phyloP scores from a whole-genome alignment of 2,888 invertebrate species.

The Patella caerulea region DNA sequence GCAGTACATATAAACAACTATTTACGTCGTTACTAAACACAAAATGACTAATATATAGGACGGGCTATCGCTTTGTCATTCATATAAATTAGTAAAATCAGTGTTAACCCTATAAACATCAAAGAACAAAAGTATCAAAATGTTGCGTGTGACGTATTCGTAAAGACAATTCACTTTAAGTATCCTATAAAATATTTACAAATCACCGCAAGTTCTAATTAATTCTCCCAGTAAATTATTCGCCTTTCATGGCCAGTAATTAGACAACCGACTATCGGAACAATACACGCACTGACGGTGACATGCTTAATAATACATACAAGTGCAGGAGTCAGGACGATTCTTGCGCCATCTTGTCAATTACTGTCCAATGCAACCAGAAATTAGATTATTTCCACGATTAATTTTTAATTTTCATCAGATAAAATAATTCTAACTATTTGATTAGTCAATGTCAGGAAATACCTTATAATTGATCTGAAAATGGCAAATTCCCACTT shows the following conservation, averaged over 20 bases:
- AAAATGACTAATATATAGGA: no score
- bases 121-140: not conserved
- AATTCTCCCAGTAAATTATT: constrained; percentile 15
- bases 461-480: no score
- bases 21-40: no score
- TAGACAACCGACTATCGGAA: not conserved
- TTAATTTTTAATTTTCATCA: not conserved
- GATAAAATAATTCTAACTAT: not conserved
- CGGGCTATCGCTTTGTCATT: no score
- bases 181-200: constrained; percentile 23
- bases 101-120: no score
- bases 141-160: not conserved
- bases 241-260: not conserved
- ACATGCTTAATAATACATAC: constrained; percentile 1
- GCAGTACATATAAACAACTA: no score
- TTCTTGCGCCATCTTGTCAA: not conserved
- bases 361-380: not conserved
- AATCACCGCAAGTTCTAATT: constrained; percentile 16
- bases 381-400: not conserved
- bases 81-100: no score
- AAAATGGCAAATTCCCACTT: no score
- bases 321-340: not conserved
- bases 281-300: no score
- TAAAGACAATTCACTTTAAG: constrained; percentile 9
- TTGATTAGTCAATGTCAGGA: not conserved